Evolutionary conservation across 2,888 invertebrate genomes (phyloP), one percentile per base, ranked within the genome.

Genomic region (Erebia ligea): DNA sequence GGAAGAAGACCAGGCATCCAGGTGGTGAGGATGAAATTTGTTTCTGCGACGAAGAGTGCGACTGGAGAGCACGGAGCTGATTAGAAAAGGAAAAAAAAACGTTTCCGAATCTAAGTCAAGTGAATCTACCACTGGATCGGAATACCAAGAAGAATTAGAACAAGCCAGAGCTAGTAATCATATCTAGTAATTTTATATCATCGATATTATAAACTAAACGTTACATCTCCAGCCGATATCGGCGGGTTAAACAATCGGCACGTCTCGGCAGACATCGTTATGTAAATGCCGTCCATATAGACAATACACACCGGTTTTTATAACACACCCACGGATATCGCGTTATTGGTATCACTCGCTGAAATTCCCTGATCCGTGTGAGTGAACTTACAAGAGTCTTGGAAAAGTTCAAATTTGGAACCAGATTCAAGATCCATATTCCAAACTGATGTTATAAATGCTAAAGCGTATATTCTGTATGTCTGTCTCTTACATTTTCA

Each of bases 201-300:
- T 50, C 11, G 21, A 61, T 62, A 67, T 19, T 21, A 21, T 64
- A 50, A 69, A 71, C 54, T 62, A 17, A 50, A 59, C 59, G 58
- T 62, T 69, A 66, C 56, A 42, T 56, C 59, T 72, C 54, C 69
- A 56, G 25, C 54, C 74, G 62, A 69, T 71, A 72, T 75, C 73
- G 68, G 69, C 71, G 68, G 74, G 75, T 78, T 74, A 80, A 78
- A 82, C 82, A 82, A 84, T 83, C 75, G 78, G 80, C 85, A 85
- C 82, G 82, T 81, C 52, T 75, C 72, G 72, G 66, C 66, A 73
- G 68, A 70, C 75, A 79, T 78, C 79, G 79, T 81, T 82, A 83
- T 82, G 82, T 82, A 81, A 82, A 85, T 83, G 66, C 66, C 65
- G 67, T 68, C 62, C 73, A 70, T 65, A 70, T 72, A 76, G 77